Evolutionary conservation across 2,888 invertebrate species (phyloP).

Genomic region (Pollenia griseotomentosa): DNA sequence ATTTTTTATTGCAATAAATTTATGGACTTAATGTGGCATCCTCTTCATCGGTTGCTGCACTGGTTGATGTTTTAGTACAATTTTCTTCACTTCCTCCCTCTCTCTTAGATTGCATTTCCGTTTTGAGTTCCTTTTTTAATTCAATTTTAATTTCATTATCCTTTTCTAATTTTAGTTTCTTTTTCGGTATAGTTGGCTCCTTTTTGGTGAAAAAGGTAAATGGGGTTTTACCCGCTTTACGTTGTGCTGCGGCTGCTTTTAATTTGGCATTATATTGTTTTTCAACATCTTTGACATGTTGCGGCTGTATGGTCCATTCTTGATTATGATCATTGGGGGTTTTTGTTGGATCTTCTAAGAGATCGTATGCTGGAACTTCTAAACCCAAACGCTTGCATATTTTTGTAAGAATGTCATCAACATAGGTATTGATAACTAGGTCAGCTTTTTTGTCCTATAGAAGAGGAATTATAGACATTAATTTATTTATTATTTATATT

Average conservation of each 20-base stretch:
- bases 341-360: constrained; percentile 88
- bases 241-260: constrained; percentile 76
- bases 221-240: constrained; percentile 74
- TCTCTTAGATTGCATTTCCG: background rate
- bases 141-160: constrained; percentile 33
- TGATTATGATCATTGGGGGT: constrained; percentile 78
- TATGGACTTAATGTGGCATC: constrained; percentile 39
- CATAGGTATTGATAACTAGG: constrained; percentile 93
- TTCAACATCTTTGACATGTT: constrained; percentile 87
- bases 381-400: constrained; percentile 90
- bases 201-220: constrained; percentile 65
- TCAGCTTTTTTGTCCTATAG: constrained; percentile 95
- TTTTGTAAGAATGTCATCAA: constrained; percentile 91
- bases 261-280: constrained; percentile 85
- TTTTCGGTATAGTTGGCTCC: constrained; percentile 46
- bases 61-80: background rate
- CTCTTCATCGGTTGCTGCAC: constrained; percentile 13
- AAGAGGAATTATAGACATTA: background rate
- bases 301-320: constrained; percentile 90
- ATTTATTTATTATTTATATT: too few species aligned
- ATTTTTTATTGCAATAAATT: background rate
- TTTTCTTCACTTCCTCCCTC: background rate
- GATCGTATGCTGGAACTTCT: constrained; percentile 89
- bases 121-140: constrained; percentile 53
- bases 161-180: constrained; percentile 69